phyloP scores from a whole-genome alignment of 2,888 invertebrate species.

The Ennomos erosarius region DNA sequence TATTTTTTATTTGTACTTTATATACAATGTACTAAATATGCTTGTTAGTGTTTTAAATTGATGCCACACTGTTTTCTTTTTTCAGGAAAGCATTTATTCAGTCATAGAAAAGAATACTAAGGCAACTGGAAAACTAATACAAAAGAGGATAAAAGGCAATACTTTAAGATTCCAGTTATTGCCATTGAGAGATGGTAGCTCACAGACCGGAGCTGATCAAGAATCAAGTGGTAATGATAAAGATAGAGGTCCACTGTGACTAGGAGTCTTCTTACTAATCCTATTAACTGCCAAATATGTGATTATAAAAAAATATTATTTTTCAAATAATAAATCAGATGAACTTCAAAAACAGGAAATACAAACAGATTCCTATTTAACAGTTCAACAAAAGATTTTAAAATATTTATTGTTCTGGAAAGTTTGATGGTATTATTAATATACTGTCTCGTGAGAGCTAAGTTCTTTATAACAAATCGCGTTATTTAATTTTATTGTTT shows the following conservation, averaged over 20 bases:
- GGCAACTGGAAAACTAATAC: conserved; percentile 83
- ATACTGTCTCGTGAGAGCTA: not conserved
- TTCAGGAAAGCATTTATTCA: conserved; percentile 86
- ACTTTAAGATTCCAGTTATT: conserved; percentile 87
- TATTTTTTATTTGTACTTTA: too few relatives aligned
- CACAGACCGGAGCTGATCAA: conserved; percentile 42
- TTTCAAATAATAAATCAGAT: conserved; percentile 38
- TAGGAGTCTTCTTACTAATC: conserved; percentile 58
- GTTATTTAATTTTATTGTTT: too few relatives aligned
- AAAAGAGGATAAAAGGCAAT: conserved; percentile 86
- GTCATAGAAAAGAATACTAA: conserved; percentile 83
- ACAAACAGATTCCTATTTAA: conserved; percentile 4
- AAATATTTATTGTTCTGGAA: conserved; percentile 19
- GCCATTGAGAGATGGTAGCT: conserved; percentile 67
- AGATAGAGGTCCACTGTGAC: conserved; percentile 74
- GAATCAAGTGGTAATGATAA: conserved; percentile 46
- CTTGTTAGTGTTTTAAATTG: not conserved
- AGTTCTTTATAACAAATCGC: too few relatives aligned
- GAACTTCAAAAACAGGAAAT: not conserved
- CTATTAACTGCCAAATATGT: conserved; percentile 67
- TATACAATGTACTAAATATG: too few relatives aligned
- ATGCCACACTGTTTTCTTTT: conserved; percentile 37
- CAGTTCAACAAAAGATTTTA: conserved; percentile 14
- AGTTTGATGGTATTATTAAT: conserved; percentile 8
- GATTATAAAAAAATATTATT: conserved; percentile 60